Conservation (phyloP, 2,797 vertebrate genomes). For the Nyctalus aviator region DNA sequence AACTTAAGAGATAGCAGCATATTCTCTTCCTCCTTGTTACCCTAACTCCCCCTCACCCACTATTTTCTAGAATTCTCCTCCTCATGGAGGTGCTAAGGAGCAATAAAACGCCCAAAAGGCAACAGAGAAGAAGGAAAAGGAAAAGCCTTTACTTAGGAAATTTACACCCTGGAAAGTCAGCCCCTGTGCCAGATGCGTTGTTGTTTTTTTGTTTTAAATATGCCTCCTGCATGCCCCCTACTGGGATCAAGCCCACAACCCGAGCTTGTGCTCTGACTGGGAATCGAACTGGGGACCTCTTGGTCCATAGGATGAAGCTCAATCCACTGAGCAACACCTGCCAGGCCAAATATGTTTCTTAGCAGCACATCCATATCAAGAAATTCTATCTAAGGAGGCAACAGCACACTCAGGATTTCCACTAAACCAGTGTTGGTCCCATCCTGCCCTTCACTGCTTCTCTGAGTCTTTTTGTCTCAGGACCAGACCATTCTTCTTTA, state of each 20-base stretch:
- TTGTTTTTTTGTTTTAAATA: too few species aligned
- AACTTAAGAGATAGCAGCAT: neutral
- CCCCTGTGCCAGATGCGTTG: neutral
- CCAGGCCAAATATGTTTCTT: conserved; percentile 27
- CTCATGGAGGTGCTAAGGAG: conserved; percentile 61
- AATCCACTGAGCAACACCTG: too few species aligned
- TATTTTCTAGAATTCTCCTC: conserved; percentile 53
- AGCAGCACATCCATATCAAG: neutral
- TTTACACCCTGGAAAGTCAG: conserved; percentile 48
- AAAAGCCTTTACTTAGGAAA: conserved; percentile 54
- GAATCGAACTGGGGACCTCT: too few species aligned
- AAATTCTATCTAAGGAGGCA: conserved; percentile 14
- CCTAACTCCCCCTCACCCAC: neutral
- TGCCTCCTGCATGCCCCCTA: too few species aligned
- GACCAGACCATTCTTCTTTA: neutral
- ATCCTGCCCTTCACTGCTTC: conserved; percentile 19
- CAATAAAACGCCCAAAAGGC: conserved; percentile 77
- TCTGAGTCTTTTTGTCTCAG: conserved; percentile 4
- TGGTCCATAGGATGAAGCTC: too few species aligned
- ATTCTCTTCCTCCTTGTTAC: neutral
- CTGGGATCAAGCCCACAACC: too few species aligned
- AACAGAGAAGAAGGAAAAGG: conserved; percentile 50
- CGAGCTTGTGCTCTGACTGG: too few species aligned
- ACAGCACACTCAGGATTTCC: conserved; percentile 14
- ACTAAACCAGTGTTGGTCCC: conserved; percentile 16